Evolutionary conservation across 2,888 invertebrate genomes (phyloP).

Genomic region (Automeris io): DNA sequence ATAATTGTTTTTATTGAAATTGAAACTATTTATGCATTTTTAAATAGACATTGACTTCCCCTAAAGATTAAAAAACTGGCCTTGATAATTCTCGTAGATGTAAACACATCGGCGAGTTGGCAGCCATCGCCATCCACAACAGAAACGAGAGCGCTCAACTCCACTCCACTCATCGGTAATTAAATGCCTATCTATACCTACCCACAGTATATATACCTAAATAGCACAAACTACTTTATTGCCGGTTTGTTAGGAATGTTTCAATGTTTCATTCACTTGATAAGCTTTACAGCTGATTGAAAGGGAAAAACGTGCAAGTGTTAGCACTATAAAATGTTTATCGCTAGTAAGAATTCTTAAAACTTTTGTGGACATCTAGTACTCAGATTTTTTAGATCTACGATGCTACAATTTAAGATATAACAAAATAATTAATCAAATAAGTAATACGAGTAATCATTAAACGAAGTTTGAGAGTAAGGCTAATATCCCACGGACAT

Average conservation of each 20-base stretch:
- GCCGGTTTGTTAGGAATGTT: background rate
- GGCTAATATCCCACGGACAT: too few species aligned
- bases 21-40: background rate
- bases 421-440: too few species aligned
- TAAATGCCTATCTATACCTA: conserved; percentile 14
- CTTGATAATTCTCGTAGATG: conserved; percentile 27
- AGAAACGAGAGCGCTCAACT: conserved; percentile 45
- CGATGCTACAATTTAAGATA: too few species aligned
- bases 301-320: too few species aligned
- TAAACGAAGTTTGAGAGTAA: too few species aligned
- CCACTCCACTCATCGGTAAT: conserved; percentile 35
- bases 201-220: background rate
- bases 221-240: background rate
- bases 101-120: conserved; percentile 41
- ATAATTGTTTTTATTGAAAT: too few species aligned
- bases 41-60: conserved; percentile 22
- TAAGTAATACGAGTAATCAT: too few species aligned
- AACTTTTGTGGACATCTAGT: too few species aligned
- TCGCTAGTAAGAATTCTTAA: too few species aligned
- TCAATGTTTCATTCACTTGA: background rate
- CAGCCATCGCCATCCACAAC: conserved; percentile 42
- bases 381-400: too few species aligned
- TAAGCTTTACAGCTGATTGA: too few species aligned
- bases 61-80: conserved; percentile 33
- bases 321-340: too few species aligned